These are phyloP conservation scores for Amazona finschi DNA, from an alignment of 2,797 vertebrate genomes.

Conservation along the genomic window DNA sequence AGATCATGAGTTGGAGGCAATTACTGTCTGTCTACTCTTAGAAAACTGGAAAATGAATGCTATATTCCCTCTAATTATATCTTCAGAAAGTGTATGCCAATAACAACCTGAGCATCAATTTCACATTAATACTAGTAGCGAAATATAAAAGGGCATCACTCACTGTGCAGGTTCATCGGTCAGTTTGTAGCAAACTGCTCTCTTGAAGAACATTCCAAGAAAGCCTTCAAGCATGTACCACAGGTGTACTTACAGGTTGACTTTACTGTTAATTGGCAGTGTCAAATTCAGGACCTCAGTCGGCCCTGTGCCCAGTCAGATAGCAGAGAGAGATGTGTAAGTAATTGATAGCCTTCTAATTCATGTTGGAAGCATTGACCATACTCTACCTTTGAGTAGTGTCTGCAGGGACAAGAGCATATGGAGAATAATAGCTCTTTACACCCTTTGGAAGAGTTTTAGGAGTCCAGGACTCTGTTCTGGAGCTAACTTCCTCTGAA, in stretches of 20 bases:
- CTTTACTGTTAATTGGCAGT: not conserved
- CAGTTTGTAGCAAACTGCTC: not conserved
- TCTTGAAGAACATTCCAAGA: not conserved
- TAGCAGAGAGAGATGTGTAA: not conserved
- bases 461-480: not conserved
- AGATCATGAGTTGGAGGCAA: conserved; percentile 6
- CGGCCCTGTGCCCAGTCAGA: not conserved
- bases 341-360: not conserved
- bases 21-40: not conserved
- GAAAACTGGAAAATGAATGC: not conserved
- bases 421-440: not conserved
- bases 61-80: not conserved
- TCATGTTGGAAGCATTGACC: not conserved
- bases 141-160: conserved; percentile 5
- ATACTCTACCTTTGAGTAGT: not conserved
- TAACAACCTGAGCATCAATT: not conserved
- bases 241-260: not conserved
- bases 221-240: not conserved
- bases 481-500: not conserved
- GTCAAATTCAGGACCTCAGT: not conserved
- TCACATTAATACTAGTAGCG: not conserved
- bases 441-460: not conserved
- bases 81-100: not conserved
- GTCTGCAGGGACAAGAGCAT: not conserved
- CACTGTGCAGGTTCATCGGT: not conserved